phyloP scores from a whole-genome alignment of 2,113 vertebrate species.

The Esox niger region DNA sequence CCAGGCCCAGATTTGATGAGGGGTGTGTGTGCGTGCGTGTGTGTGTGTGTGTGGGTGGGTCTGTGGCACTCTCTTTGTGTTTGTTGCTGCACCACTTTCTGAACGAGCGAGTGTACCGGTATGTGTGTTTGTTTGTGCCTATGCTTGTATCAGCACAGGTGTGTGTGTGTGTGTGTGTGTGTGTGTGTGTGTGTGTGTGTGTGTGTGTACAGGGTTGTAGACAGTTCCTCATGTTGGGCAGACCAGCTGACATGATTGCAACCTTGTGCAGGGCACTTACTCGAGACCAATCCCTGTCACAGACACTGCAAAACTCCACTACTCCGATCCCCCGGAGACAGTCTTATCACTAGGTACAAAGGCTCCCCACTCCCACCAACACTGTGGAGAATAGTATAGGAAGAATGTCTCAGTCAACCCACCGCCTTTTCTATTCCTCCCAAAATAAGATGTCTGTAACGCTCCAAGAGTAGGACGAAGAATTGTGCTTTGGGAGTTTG shows the following conservation, averaged over 20 bases:
- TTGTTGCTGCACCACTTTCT: no score
- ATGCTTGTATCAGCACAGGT: no score
- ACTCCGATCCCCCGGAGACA: conserved; percentile 82
- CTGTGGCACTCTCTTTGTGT: no score
- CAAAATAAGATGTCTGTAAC: conserved; percentile 83
- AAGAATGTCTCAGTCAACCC: conserved; percentile 77
- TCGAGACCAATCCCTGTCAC: conserved; percentile 87
- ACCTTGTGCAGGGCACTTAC: conserved; percentile 84
- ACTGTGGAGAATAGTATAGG: conserved; percentile 84
- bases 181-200: background rate
- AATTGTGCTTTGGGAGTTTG: background rate
- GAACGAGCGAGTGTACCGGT: no score
- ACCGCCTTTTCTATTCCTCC: conserved; percentile 80
- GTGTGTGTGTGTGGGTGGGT: conserved; percentile 15
- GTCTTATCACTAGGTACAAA: conserved; percentile 84
- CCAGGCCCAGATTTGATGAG: background rate
- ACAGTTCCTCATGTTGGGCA: conserved; percentile 84
- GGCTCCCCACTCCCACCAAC: conserved; percentile 57
- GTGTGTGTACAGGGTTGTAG: conserved; percentile 50
- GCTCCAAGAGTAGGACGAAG: conserved; percentile 78
- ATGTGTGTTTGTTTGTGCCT: background rate
- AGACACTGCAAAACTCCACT: conserved; percentile 82
- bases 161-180: background rate
- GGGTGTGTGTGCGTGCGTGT: background rate
- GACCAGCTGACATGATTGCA: conserved; percentile 87